These are phyloP conservation scores for Unio pictorum DNA, from an alignment of 2,888 invertebrate species.

Conservation along the genomic window DNA sequence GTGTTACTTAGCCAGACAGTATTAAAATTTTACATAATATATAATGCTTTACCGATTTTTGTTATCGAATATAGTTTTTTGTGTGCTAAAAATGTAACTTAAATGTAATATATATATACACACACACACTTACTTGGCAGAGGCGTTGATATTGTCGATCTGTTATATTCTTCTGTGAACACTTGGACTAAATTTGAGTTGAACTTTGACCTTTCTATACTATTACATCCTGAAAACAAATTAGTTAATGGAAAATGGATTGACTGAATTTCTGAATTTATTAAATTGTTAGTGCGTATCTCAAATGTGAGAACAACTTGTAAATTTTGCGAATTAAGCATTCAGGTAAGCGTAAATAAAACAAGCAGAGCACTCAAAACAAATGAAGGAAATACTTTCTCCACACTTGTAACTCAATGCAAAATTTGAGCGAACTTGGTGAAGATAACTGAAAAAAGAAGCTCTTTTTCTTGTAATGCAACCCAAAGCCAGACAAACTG, in stretches of 20 bases:
- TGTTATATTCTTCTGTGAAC: slow-evolving; percentile 84
- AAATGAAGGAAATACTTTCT: slow-evolving; percentile 6
- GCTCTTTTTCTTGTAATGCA: too few species aligned
- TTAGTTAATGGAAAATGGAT: background rate
- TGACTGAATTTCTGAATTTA: too few species aligned
- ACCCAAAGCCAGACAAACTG: background rate
- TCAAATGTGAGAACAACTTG: too few species aligned
- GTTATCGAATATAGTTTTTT: too few species aligned
- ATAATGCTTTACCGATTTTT: too few species aligned
- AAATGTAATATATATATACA: background rate
- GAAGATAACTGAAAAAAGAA: too few species aligned
- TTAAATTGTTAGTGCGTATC: too few species aligned
- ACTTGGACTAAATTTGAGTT: slow-evolving; percentile 88
- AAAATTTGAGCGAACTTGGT: background rate
- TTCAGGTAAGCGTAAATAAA: too few species aligned
- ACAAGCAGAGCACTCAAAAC: background rate
- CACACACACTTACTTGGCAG: slow-evolving; percentile 17
- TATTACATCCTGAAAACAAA: slow-evolving; percentile 75
- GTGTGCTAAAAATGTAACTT: too few species aligned
- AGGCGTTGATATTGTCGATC: slow-evolving; percentile 24
- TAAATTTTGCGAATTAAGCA: too few species aligned
- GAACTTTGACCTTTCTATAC: slow-evolving; percentile 84
- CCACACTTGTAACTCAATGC: slow-evolving; percentile 10
- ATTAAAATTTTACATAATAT: too few species aligned
- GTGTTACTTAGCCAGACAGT: too few species aligned